A percentile compares a stretch with the other conserved stretches of the same genome.
Conservation (phyloP, 2,113 vertebrate species). For the Chrysochloris asiatica region DNA sequence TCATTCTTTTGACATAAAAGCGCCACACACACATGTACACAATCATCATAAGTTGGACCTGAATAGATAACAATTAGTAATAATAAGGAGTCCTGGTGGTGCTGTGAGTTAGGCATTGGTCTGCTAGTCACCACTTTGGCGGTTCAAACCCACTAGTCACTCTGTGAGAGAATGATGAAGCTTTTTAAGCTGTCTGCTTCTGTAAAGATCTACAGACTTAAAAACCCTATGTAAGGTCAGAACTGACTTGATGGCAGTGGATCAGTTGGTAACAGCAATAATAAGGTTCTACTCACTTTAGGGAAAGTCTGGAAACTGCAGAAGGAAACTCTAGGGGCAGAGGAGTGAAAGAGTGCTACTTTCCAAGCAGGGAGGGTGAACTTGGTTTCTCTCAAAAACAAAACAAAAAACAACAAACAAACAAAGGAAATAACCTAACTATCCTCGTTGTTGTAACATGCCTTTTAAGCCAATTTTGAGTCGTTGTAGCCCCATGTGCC, state of each 20-base stretch:
- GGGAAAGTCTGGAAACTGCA: not conserved
- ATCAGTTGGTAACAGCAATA: not conserved
- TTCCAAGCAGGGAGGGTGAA: not conserved
- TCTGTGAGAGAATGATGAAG: no score
- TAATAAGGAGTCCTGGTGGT: no score
- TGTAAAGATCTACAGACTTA: no score
- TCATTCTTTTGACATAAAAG: not conserved
- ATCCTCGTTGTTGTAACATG: not conserved
- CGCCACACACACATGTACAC: no score
- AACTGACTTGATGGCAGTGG: no score
- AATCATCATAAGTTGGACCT: not conserved
- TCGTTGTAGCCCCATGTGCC: not conserved
- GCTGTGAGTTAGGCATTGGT: no score
- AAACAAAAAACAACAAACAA: no score
- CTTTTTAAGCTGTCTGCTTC: no score
- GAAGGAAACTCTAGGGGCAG: not conserved
- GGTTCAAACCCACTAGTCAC: no score
- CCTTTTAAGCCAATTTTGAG: not conserved
- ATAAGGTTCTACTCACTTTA: not conserved
- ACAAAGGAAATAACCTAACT: fast-evolving
- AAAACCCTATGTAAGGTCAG: no score
- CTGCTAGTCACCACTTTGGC: no score
- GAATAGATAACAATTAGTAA: not conserved
- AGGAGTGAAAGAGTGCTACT: not conserved
- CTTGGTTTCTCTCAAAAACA: not conserved